Base-by-base conservation (phyloP, 2,888 invertebrate genomes). In the Quadroppia sp. region DNA sequence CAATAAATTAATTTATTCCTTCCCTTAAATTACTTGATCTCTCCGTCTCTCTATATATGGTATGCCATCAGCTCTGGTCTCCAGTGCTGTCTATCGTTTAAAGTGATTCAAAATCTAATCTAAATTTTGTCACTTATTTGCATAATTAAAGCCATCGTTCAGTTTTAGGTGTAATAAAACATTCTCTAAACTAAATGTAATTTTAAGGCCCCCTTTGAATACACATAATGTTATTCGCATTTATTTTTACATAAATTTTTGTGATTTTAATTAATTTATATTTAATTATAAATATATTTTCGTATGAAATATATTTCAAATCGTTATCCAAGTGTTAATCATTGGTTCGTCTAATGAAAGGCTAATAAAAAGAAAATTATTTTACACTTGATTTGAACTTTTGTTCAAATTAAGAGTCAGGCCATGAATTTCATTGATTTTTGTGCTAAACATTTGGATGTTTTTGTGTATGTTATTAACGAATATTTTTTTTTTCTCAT, bases 341-440 rank as follows among this genome's bases (percentile, higher is more conserved):
- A n/a, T n/a, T n/a, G n/a, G n/a, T 45, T 45, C n/a, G 13, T 45
- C 15, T 45, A 45, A 45, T 45, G 45, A 45, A 56, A 25, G 17
- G 25, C 2, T 17, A 56, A 23, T n/a, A n/a, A 56, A 56, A 59
- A 28, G 28, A 59, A 59, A 59, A 59, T 59, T 28, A 20, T 28
- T 59, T 59, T 59, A 30, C 59, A 28, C 59, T n/a, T 2, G 59
- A 59, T 25, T 59, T 28, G 11, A 30, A 28, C 28, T 15, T 30
- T 59, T 11, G 25, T 30, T 30, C 30, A 28, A 25, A 59, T 59
- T 59, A 59, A 20, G 28, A 59, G 20, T 59, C 30, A 59, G 28
- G 25, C 59, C 59, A 59, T 59, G 59, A 28, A 59, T 59, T n/a
- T 59, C 30, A 30, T 59, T 59, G 28, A 59, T 59, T 30, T 30